These are phyloP conservation scores for Drosophila flavopinicola DNA, from an alignment of 2,888 invertebrate species.

Conservation along the genomic window DNA sequence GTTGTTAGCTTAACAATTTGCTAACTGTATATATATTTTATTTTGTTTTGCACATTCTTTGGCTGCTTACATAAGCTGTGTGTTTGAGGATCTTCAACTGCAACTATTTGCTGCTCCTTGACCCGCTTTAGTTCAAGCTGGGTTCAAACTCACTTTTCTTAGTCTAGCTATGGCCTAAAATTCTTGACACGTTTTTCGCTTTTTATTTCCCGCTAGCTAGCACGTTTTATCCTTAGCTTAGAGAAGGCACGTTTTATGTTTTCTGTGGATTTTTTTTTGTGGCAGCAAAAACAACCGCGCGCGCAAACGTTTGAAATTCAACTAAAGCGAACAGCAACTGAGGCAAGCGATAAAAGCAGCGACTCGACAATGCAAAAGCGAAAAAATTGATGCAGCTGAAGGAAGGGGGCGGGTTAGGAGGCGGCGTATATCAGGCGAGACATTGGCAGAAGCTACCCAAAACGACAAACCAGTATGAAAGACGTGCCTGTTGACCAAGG, in stretches of 20 bases:
- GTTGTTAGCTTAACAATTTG: conserved; percentile 48
- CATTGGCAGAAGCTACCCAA: conserved; percentile 72
- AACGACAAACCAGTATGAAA: conserved; percentile 68
- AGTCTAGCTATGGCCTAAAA: conserved; percentile 14
- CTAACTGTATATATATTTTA: conserved; percentile 5
- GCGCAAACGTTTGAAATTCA: conserved; percentile 79
- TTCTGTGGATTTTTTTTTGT: conserved; percentile 10
- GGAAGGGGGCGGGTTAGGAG: neutral
- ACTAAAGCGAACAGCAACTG: conserved; percentile 72
- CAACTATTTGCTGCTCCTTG: conserved; percentile 38
- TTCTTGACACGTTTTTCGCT: conserved; percentile 58
- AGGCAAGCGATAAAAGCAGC: conserved; percentile 65
- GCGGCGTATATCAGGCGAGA: conserved; percentile 32
- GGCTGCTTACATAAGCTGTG: conserved; percentile 61
- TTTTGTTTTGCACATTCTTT: conserved; percentile 27
- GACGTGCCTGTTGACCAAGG: conserved; percentile 31
- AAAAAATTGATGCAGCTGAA: too few species aligned
- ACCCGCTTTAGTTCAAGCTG: conserved; percentile 25
- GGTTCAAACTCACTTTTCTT: conserved; percentile 50
- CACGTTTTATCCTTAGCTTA: conserved; percentile 33
- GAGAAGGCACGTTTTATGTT: conserved; percentile 27
- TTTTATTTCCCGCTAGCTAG: conserved; percentile 7
- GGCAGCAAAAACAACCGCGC: conserved; percentile 67
- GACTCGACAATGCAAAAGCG: conserved; percentile 39
- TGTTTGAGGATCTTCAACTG: neutral